A percentile compares a stretch with the other conserved stretches of the same genome.
These are phyloP conservation scores for Vespertilio murinus DNA, from an alignment of 2,797 vertebrate species.

Conservation along the genomic window DNA sequence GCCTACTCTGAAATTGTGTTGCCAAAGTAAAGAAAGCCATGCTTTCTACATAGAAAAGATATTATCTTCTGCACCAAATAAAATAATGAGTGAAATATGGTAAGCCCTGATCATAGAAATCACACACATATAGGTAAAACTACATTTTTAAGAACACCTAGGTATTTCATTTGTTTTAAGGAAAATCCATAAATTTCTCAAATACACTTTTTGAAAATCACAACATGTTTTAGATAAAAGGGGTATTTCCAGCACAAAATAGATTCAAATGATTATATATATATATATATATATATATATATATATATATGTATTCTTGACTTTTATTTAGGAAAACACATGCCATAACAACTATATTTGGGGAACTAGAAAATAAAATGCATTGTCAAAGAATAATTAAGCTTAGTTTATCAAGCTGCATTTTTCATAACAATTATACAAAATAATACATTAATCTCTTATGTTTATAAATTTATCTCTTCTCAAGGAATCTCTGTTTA, in stretches of 20 bases:
- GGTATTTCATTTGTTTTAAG: not conserved
- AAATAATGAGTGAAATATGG: not conserved
- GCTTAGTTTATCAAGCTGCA: slow-evolving; percentile 30
- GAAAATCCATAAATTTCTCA: not conserved
- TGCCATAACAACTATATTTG: not conserved
- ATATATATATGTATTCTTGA: not conserved
- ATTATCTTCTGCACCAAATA: not conserved
- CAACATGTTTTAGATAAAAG: not conserved
- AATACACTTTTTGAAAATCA: not conserved
- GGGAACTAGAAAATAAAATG: not conserved
- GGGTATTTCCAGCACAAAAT: not conserved
- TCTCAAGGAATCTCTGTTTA: not conserved
- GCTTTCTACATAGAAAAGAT: not conserved
- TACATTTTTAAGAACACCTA: not conserved
- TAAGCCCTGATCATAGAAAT: not conserved
- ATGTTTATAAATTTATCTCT: slow-evolving; percentile 32
- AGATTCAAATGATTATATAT: not conserved
- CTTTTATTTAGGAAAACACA: not conserved
- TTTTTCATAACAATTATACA: not conserved
- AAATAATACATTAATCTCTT: slow-evolving; percentile 15
- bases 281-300: no score
- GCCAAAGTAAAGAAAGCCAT: not conserved
- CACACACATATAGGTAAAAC: not conserved
- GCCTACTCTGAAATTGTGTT: not conserved
- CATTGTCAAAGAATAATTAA: slow-evolving; percentile 15